Conservation (phyloP, 2,888 invertebrate genomes). For the Serrognathus titanus region DNA sequence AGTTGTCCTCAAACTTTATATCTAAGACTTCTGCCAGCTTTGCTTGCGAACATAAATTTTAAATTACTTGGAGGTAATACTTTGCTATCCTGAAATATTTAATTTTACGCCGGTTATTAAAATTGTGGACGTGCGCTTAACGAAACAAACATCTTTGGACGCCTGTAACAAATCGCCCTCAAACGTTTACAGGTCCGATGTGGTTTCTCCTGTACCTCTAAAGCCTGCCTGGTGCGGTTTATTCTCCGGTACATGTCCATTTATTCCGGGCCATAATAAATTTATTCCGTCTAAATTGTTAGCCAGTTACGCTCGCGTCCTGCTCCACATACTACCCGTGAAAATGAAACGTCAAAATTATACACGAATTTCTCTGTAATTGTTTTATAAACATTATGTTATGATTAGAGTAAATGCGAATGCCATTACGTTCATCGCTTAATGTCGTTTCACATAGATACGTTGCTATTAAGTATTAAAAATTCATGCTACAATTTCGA, state of each 20-base stretch:
- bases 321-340: conserved; percentile 7
- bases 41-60: no score
- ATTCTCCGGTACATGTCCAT: conserved; percentile 17
- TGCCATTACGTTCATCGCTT: no score
- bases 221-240: conserved; percentile 16
- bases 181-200: conserved; percentile 20
- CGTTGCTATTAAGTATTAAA: no score
- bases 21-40: background rate
- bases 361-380: background rate
- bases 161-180: conserved; percentile 1
- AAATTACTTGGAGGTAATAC: no score
- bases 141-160: background rate
- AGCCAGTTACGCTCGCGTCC: conserved; percentile 9
- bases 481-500: no score
- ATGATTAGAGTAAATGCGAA: no score
- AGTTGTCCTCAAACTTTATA: no score
- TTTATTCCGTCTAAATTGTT: conserved; percentile 21
- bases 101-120: no score
- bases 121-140: background rate
- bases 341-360: conserved; percentile 16
- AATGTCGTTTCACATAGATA: no score
- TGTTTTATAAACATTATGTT: no score
- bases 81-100: no score
- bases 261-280: conserved; percentile 18
- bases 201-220: conserved; percentile 17